These are phyloP conservation scores for Syngnathoides biaculeatus DNA, from an alignment of 2,113 vertebrate species.

Conservation along the genomic window DNA sequence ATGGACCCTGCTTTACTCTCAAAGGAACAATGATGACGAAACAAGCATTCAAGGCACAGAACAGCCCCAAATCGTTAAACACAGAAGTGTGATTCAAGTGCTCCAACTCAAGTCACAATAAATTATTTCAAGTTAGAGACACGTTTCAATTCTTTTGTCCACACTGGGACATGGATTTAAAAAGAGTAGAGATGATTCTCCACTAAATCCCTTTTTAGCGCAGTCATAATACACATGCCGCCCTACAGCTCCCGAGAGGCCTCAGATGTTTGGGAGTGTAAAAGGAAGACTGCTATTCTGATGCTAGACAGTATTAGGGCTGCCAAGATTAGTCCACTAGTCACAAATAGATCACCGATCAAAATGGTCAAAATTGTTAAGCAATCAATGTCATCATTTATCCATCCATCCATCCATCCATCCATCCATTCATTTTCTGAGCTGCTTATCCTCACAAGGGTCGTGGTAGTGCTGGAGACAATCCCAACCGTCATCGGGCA, in stretches of 20 bases:
- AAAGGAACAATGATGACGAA: background rate
- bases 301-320: constrained; percentile 13
- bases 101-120: background rate
- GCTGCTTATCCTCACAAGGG: too few species aligned
- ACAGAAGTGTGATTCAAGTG: background rate
- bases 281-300: constrained; percentile 49
- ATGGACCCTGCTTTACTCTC: background rate
- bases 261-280: constrained; percentile 32
- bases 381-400: too few species aligned
- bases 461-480: too few species aligned
- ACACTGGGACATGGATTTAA: background rate
- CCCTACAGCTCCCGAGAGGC: constrained; percentile 42
- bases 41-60: background rate
- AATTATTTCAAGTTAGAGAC: background rate
- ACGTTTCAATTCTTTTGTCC: background rate
- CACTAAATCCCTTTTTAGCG: background rate
- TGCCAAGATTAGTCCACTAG: too few species aligned
- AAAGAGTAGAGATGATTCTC: constrained; percentile 20
- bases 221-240: constrained; percentile 21
- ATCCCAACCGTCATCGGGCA: too few species aligned
- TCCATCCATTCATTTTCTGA: too few species aligned
- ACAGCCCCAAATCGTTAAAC: background rate
- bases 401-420: too few species aligned
- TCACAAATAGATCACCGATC: background rate
- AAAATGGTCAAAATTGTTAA: too few species aligned